These are phyloP conservation scores for Yponomeuta cagnagella DNA, from an alignment of 2,888 invertebrate genomes.

Conservation along the genomic window DNA sequence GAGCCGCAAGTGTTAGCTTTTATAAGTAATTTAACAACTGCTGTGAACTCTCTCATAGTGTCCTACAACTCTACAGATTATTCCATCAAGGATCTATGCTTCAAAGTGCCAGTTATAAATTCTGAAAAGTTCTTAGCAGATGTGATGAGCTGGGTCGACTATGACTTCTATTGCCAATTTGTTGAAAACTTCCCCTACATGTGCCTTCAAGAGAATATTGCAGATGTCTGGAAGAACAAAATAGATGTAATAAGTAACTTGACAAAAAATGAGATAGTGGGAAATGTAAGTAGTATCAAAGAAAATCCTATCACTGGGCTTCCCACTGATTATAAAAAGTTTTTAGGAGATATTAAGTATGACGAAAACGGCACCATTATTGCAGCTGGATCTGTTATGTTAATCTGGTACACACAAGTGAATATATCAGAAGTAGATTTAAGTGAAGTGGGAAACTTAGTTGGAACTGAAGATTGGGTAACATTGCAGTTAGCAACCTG, in stretches of 20 bases:
- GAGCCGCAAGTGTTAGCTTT: slow-evolving; percentile 74
- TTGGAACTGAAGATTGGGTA: slow-evolving; percentile 86
- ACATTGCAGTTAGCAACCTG: slow-evolving; percentile 74
- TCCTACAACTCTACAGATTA: slow-evolving; percentile 38
- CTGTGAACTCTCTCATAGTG: slow-evolving; percentile 56
- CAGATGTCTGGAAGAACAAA: slow-evolving; percentile 83
- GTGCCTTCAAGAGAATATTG: slow-evolving; percentile 79
- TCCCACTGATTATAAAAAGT: slow-evolving; percentile 76
- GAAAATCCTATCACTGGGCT: slow-evolving; percentile 80
- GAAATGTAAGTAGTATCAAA: slow-evolving; percentile 74
- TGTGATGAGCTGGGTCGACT: slow-evolving; percentile 72
- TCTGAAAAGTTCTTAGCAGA: slow-evolving; percentile 65
- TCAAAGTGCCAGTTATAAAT: slow-evolving; percentile 52
- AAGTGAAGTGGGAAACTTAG: slow-evolving; percentile 80
- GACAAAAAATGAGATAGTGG: slow-evolving; percentile 77
- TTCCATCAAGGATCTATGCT: slow-evolving; percentile 55
- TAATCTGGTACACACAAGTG: slow-evolving; percentile 79
- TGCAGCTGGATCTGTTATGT: slow-evolving; percentile 77
- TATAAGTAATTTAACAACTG: slow-evolving; percentile 69
- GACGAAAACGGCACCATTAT: slow-evolving; percentile 78
- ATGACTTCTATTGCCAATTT: slow-evolving; percentile 78
- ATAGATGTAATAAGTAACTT: slow-evolving; percentile 64
- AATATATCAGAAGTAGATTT: slow-evolving; percentile 81
- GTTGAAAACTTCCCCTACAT: slow-evolving; percentile 75
- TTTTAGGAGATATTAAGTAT: slow-evolving; percentile 76